phyloP scores from a whole-genome alignment of 30 jellyfish, hydroid and myxozoan species.

The Aurelia sp. region DNA sequence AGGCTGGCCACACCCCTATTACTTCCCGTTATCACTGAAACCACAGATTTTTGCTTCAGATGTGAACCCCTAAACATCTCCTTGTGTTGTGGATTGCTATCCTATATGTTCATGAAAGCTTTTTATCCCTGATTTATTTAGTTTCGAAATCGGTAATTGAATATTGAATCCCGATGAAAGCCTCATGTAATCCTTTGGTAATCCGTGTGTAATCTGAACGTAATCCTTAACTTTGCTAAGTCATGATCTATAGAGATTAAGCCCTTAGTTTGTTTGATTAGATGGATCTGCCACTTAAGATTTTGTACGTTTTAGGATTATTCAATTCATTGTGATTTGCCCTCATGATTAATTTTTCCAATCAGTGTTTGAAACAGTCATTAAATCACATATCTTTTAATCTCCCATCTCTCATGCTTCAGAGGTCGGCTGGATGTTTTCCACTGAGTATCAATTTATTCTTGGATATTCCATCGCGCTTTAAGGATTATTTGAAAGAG shows the following conservation, averaged over 20 bases:
- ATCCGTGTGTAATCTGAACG: slow-evolving; percentile 12
- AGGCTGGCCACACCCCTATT: no score
- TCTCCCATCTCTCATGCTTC: slow-evolving; percentile 21
- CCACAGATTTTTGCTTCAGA: no score
- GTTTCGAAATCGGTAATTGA: slow-evolving; percentile 55
- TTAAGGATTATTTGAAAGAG: not conserved
- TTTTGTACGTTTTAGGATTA: slow-evolving; percentile 45
- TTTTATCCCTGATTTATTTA: slow-evolving; percentile 4
- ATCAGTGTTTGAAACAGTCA: slow-evolving; percentile 40
- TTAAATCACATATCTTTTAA: slow-evolving; percentile 33
- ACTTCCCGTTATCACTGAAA: no score
- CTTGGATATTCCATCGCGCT: slow-evolving; percentile 7
- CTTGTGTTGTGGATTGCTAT: no score
- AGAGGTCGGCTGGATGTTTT: slow-evolving; percentile 1
- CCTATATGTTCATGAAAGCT: not conserved
- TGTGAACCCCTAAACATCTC: no score
- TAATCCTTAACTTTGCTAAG: slow-evolving; percentile 47
- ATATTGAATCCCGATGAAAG: slow-evolving; percentile 38
- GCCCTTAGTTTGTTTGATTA: slow-evolving; percentile 53
- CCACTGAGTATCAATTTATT: not conserved
- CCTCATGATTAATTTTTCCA: slow-evolving; percentile 46
- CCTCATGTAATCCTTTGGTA: not conserved
- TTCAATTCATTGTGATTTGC: slow-evolving; percentile 19
- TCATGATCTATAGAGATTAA: slow-evolving; percentile 61
- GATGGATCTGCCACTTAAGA: slow-evolving; percentile 31